These are phyloP conservation scores for Mantis religiosa DNA, from an alignment of 2,888 invertebrate genomes.

Conservation along the genomic window DNA sequence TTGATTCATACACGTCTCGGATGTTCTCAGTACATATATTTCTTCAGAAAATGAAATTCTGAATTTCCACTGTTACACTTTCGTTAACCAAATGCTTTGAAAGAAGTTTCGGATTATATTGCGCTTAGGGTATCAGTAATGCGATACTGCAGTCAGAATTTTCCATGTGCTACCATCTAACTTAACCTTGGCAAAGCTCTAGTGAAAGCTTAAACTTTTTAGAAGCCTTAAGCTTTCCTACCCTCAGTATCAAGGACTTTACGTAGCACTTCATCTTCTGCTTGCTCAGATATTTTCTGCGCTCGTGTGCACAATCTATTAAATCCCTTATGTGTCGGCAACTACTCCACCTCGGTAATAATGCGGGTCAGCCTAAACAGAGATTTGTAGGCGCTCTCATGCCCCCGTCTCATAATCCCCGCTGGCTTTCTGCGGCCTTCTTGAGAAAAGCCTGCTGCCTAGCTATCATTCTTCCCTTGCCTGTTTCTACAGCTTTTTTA, in stretches of 20 bases:
- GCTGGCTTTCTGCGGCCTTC: background rate
- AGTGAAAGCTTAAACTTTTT: too few species aligned
- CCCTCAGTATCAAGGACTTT: background rate
- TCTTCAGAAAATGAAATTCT: too few species aligned
- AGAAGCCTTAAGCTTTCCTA: background rate
- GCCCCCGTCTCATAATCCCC: background rate
- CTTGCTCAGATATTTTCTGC: too few species aligned
- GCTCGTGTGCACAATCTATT: background rate
- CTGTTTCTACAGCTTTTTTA: background rate
- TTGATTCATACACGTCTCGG: too few species aligned
- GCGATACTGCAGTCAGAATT: too few species aligned
- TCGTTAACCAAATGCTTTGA: too few species aligned
- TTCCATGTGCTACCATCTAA: too few species aligned
- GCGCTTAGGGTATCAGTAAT: too few species aligned
- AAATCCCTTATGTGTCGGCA: background rate
- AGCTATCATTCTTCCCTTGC: background rate
- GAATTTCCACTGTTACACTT: too few species aligned
- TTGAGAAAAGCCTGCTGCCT: background rate
- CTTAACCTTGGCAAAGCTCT: accelerated
- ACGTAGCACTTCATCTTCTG: background rate
- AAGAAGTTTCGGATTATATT: too few species aligned
- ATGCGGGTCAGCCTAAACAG: background rate
- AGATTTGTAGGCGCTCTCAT: background rate
- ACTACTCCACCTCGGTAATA: background rate
- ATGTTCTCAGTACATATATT: too few species aligned